Conservation (phyloP, 2,888 invertebrate species). For the Fragum fragum region DNA sequence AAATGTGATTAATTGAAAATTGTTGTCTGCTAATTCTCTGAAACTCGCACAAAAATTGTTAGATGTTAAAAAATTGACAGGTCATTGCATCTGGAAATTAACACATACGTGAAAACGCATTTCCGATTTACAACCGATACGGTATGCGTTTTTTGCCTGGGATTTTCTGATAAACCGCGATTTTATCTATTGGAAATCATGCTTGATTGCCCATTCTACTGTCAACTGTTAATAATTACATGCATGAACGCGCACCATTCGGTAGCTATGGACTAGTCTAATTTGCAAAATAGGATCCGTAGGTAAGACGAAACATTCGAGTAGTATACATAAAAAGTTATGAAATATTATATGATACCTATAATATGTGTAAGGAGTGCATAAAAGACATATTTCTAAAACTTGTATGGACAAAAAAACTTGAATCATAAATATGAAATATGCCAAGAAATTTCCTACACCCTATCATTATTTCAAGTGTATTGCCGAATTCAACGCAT, state of each 20-base stretch:
- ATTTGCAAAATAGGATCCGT: background rate
- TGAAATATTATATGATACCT: too few relatives aligned
- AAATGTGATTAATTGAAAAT: too few relatives aligned
- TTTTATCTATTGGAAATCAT: constrained; percentile 27
- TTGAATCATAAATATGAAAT: background rate
- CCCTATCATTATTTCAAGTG: constrained; percentile 60
- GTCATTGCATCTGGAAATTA: background rate
- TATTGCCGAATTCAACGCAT: constrained; percentile 77
- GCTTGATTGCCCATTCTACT: constrained; percentile 31
- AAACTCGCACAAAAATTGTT: too few relatives aligned
- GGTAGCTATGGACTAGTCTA: constrained; percentile 48
- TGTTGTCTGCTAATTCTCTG: too few relatives aligned
- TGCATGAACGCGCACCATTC: constrained; percentile 62
- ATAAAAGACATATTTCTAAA: too few relatives aligned
- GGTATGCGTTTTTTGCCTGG: constrained; percentile 9
- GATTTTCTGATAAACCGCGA: constrained; percentile 19
- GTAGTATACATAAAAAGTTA: too few relatives aligned
- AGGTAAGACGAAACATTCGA: too few relatives aligned
- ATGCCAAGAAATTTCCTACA: background rate
- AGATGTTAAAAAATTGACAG: too few relatives aligned
- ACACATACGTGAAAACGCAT: background rate
- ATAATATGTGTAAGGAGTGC: too few relatives aligned
- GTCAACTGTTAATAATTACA: constrained; percentile 39
- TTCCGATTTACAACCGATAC: constrained; percentile 16
- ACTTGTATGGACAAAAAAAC: background rate